phyloP scores from a whole-genome alignment of 2,113 vertebrate genomes.

The Taurulus bubalis region DNA sequence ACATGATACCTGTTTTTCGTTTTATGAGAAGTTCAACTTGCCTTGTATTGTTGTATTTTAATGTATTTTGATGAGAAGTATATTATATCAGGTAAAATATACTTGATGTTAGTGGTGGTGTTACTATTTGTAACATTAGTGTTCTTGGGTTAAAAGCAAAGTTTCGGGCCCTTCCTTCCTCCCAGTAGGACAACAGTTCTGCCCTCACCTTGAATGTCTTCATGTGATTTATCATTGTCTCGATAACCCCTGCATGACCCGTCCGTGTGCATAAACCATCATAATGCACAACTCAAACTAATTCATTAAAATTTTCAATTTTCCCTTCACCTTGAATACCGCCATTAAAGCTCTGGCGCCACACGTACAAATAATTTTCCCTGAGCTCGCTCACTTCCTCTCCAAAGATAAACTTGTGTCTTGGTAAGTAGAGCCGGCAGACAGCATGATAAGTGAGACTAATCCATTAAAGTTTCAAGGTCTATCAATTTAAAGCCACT shows the following conservation, averaged over 20 bases:
- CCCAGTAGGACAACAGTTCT: neutral
- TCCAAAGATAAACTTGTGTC: slow-evolving; percentile 56
- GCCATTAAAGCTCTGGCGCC: slow-evolving; percentile 40
- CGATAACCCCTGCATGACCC: slow-evolving; percentile 2
- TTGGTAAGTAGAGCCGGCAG: slow-evolving; percentile 27
- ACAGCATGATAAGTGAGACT: slow-evolving; percentile 35
- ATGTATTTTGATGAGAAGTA: too few relatives aligned
- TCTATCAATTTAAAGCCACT: slow-evolving; percentile 16
- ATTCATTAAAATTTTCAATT: slow-evolving; percentile 64
- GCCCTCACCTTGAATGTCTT: slow-evolving; percentile 35
- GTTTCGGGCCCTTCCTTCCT: neutral
- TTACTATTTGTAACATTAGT: too few relatives aligned
- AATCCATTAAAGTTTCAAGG: slow-evolving; percentile 33
- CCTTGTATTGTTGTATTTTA: too few relatives aligned
- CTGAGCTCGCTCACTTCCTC: slow-evolving; percentile 37
- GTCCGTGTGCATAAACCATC: slow-evolving; percentile 15
- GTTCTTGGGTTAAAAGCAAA: slow-evolving; percentile 15
- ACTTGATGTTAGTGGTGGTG: too few relatives aligned
- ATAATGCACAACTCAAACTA: slow-evolving; percentile 25
- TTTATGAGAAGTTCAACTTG: too few relatives aligned
- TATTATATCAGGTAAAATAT: too few relatives aligned
- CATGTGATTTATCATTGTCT: slow-evolving; percentile 21
- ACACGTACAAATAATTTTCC: slow-evolving; percentile 40
- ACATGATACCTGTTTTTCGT: too few relatives aligned
- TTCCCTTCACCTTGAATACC: slow-evolving; percentile 54